Evolutionary conservation across 2,113 vertebrate species (phyloP), one percentile per base, ranked within the genome.

Genomic region (Vimba vimba): DNA sequence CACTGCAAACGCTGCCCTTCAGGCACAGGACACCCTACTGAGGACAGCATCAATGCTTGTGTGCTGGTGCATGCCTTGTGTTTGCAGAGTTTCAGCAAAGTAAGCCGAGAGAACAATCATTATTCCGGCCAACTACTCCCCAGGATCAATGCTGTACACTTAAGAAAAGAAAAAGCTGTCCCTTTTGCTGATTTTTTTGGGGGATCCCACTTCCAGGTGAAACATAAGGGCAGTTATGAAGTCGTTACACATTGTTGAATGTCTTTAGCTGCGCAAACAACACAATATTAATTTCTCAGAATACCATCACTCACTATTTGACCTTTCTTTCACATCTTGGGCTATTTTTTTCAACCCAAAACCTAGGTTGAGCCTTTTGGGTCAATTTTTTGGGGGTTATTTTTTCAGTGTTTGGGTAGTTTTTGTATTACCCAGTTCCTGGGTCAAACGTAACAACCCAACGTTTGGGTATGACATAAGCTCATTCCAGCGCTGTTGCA

Each of bases 1-100:
- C 59, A 82, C 12, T 69, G 79, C 33, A 81, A 75, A 75, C 12
- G 9, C 79, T 27, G 77, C 73, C 62, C 87, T 84, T 86, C 76
- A 84, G 84, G 60, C 47, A 47, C 55, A 74, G 79, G 79, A 85
- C 55, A 81, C 74, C 73, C 45, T 73, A 73, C 52, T 47, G 79
- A 87, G 76, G 74, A 82, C 83, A 59, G 33, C 68, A 33, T 77
- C 71, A 64, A 57, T 64, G 77, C 55, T 66, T 52, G 47, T 66
- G 77, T 71, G 77, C 55, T 74, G 64, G 25, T 66, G 77, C 50
- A 52, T 52, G 50, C 33, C 10, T 27, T 68, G 39, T 80, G 74
- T 33, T 60, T 71, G 17, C 43, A 66, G 27, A 77, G 64, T 78
- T 82, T 55, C 57, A 62, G 55, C 19, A 82, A 64, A 69, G 79